phyloP scores from a whole-genome alignment of 2,888 invertebrate species.

The Melieria picta region DNA sequence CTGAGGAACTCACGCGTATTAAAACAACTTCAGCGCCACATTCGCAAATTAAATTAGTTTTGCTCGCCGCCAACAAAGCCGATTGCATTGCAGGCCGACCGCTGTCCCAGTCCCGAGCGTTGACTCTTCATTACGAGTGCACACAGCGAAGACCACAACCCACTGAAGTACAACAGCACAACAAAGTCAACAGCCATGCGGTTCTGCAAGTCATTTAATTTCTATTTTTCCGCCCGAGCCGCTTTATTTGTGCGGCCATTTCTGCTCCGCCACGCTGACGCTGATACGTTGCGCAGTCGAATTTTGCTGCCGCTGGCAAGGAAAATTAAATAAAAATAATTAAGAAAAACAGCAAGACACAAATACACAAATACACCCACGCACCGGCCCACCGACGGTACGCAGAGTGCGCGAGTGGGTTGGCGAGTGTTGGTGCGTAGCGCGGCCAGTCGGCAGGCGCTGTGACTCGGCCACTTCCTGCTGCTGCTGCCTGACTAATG shows the following conservation, averaged over 20 bases:
- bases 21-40: constrained; percentile 5
- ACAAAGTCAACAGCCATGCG: constrained; percentile 14
- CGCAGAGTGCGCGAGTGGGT: background rate
- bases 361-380: constrained; percentile 16
- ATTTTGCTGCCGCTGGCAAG: constrained; percentile 13
- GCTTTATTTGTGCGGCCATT: constrained; percentile 22
- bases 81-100: background rate
- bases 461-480: background rate
- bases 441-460: background rate
- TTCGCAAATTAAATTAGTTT: constrained; percentile 32
- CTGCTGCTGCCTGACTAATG: background rate
- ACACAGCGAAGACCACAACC: background rate
- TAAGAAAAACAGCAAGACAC: constrained; percentile 37
- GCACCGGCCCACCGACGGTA: background rate
- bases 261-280: constrained; percentile 8
- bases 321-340: constrained; percentile 41
- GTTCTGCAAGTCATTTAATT: constrained; percentile 43
- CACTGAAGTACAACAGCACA: background rate
- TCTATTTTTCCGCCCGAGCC: constrained; percentile 32
- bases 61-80: background rate
- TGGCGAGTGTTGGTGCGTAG: background rate
- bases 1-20: constrained; percentile 12
- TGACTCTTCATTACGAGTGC: background rate
- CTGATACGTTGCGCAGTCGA: background rate
- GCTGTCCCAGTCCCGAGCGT: background rate